phyloP scores from a whole-genome alignment of 2,888 invertebrate species.

The Volucella inanis region DNA sequence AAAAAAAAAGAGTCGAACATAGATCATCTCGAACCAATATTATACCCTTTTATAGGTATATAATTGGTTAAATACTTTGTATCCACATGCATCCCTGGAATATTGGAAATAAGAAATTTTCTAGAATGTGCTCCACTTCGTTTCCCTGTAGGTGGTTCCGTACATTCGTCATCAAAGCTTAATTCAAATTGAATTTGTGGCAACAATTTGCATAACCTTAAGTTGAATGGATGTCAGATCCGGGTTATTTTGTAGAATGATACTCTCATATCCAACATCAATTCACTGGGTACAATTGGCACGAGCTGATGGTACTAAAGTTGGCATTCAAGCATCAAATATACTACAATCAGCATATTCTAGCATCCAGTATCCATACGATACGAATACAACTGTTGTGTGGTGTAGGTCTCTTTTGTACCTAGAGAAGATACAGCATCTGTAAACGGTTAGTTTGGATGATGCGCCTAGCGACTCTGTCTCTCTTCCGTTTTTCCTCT shows the following conservation, averaged over 20 bases:
- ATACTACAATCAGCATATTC: too few relatives aligned
- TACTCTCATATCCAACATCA: conserved; percentile 16
- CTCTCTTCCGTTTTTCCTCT: conserved; percentile 12
- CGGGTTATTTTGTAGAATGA: conserved; percentile 26
- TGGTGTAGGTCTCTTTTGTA: conserved; percentile 1
- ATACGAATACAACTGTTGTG: neutral
- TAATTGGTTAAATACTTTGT: too few relatives aligned
- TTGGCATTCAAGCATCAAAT: neutral
- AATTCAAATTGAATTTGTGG: conserved; percentile 49
- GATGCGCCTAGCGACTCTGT: conserved; percentile 56
- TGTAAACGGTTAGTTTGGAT: conserved; percentile 30
- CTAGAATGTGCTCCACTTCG: conserved; percentile 42
- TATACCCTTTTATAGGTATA: too few relatives aligned
- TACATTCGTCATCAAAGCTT: neutral
- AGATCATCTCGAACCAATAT: too few relatives aligned
- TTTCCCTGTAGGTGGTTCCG: neutral
- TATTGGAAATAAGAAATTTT: too few relatives aligned
- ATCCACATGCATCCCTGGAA: too few relatives aligned
- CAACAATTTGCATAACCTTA: conserved; percentile 46
- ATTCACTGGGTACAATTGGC: conserved; percentile 35
- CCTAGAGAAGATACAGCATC: neutral
- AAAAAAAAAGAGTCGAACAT: too few relatives aligned
- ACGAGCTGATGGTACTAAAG: conserved; percentile 17
- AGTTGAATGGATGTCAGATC: conserved; percentile 48
- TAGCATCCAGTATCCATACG: neutral